These are phyloP conservation scores for Bucorvus abyssinicus DNA, from an alignment of 2,797 vertebrate species.

Conservation along the genomic window DNA sequence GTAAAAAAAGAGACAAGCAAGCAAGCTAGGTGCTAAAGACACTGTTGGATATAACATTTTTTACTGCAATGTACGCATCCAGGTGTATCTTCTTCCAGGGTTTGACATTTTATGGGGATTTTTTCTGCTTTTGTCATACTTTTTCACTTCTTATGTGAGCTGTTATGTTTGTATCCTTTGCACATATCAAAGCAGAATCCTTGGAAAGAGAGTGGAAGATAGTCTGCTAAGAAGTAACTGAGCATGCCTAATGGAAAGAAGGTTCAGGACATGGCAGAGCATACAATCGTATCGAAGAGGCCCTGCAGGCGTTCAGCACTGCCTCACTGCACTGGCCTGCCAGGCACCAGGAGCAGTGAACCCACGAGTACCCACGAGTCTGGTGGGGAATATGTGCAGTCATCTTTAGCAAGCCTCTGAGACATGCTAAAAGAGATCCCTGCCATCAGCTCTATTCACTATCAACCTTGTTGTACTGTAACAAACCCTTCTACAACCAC, in stretches of 20 bases:
- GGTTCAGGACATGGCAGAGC: background rate
- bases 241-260: background rate
- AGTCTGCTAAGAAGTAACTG: background rate
- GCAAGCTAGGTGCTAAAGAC: background rate
- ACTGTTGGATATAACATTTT: background rate
- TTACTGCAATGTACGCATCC: background rate
- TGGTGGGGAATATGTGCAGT: background rate
- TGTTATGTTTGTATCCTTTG: background rate
- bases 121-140: background rate
- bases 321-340: background rate
- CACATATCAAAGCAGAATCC: background rate
- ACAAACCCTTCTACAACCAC: background rate
- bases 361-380: fast-evolving
- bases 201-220: background rate
- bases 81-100: background rate
- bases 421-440: background rate
- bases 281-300: background rate
- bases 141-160: background rate
- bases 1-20: background rate
- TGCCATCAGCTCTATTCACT: background rate
- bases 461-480: background rate
- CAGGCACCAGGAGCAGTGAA: background rate
- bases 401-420: background rate
- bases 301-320: background rate
- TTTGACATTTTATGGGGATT: background rate